phyloP scores from a whole-genome alignment of 2,113 vertebrate genomes.

The Zosterops lateralis region DNA sequence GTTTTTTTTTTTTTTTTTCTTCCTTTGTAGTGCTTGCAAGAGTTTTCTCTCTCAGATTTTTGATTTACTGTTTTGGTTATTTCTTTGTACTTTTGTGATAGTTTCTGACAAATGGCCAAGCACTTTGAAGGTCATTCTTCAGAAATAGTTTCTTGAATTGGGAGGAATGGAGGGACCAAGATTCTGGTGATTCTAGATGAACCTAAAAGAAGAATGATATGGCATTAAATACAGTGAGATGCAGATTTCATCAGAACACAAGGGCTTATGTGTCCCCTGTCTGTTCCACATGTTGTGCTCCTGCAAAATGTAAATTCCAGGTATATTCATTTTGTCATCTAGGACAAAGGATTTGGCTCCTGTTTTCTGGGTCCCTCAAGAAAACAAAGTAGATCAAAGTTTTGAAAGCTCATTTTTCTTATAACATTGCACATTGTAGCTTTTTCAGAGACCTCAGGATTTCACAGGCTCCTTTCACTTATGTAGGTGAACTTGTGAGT shows the following conservation, averaged over 20 bases:
- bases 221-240: not conserved
- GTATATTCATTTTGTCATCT: not conserved
- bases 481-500: not conserved
- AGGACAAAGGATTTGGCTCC: not conserved
- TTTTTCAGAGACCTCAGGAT: not conserved
- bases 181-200: not conserved
- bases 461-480: not conserved
- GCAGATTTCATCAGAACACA: not conserved
- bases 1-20: not conserved
- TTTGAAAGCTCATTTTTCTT: not conserved
- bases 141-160: not conserved
- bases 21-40: slow-evolving; percentile 47
- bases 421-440: not conserved
- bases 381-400: not conserved
- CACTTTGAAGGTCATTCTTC: not conserved
- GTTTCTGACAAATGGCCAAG: slow-evolving; percentile 23
- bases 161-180: not conserved
- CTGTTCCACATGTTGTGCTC: not conserved
- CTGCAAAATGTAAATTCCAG: not conserved
- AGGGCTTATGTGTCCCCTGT: not conserved
- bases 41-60: slow-evolving; percentile 36
- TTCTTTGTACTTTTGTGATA: slow-evolving; percentile 47
- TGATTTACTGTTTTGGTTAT: slow-evolving; percentile 37
- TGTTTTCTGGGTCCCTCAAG: not conserved
- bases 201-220: not conserved